Conservation (phyloP, 1,140 invertebrate species). For the Vanessa tameamea region DNA sequence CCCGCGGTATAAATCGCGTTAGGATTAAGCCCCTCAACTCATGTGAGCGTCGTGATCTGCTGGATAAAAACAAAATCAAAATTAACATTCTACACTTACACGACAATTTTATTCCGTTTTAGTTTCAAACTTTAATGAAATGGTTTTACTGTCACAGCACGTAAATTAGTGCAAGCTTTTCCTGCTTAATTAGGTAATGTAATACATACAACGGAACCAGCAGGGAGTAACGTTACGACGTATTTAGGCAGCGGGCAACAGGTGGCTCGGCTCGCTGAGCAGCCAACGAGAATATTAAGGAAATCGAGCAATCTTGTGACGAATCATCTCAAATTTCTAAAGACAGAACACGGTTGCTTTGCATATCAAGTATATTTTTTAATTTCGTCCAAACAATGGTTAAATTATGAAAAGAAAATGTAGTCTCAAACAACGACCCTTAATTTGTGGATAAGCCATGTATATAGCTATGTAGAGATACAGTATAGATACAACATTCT, state of each 20-base stretch:
- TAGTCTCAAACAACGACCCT: too few relatives aligned
- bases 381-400: neutral
- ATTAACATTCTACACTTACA: conserved; percentile 5
- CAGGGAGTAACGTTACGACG: conserved; percentile 33
- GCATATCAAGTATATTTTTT: neutral
- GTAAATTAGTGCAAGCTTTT: conserved; percentile 31
- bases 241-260: conserved; percentile 37
- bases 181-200: conserved; percentile 33
- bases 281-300: conserved; percentile 33
- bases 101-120: neutral
- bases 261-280: conserved; percentile 32
- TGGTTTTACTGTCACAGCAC: conserved; percentile 4
- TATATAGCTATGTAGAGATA: too few relatives aligned
- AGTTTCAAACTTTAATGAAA: conserved; percentile 8
- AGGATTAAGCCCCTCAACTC: conserved; percentile 7
- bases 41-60: neutral
- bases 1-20: conserved; percentile 8
- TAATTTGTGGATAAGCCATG: too few relatives aligned
- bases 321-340: conserved; percentile 32
- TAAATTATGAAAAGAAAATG: too few relatives aligned
- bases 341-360: conserved; percentile 10
- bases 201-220: conserved; percentile 27
- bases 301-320: conserved; percentile 34
- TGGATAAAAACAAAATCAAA: neutral
- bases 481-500: too few relatives aligned